Conservation (phyloP, 2,113 vertebrate genomes). For the Benitochromis conjunctus region DNA sequence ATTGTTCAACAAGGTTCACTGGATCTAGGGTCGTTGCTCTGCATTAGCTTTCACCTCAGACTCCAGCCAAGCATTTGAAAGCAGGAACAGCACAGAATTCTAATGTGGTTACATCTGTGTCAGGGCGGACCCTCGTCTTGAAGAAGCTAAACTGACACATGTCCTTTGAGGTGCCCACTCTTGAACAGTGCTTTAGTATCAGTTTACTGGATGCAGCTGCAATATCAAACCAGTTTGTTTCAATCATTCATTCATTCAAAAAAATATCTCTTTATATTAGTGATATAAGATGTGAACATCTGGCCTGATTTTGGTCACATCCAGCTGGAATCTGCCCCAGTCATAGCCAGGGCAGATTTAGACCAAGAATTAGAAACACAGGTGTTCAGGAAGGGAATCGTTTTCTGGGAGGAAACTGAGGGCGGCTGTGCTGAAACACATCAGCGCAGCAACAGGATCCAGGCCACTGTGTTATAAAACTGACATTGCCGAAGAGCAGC, state of each 20-base stretch:
- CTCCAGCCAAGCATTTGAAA: constrained; percentile 25
- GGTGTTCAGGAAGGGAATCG: constrained; percentile 49
- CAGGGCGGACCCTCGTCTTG: background rate
- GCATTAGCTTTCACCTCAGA: constrained; percentile 22
- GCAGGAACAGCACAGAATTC: constrained; percentile 8
- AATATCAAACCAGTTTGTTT: background rate
- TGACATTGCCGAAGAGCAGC: background rate
- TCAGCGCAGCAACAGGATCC: background rate
- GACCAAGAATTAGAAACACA: constrained; percentile 43
- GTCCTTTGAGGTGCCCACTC: background rate
- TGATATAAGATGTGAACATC: constrained; percentile 30
- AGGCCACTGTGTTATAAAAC: background rate
- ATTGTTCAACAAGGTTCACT: constrained; percentile 1
- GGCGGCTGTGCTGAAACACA: background rate
- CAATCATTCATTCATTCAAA: background rate
- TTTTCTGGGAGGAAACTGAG: constrained; percentile 18
- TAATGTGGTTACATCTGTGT: constrained; percentile 29
- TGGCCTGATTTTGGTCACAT: constrained; percentile 12
- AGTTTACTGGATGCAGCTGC: background rate
- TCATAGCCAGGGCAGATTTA: background rate
- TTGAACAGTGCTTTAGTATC: background rate
- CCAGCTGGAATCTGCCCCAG: constrained; percentile 11
- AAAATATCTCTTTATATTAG: background rate
- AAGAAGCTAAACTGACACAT: constrained; percentile 11
- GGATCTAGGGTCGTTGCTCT: constrained; percentile 15